A percentile compares a stretch with the other conserved stretches of the same genome.
Evolutionary conservation across 2,113 vertebrate genomes (phyloP).

Genomic region (Amblyopsis rosae): DNA sequence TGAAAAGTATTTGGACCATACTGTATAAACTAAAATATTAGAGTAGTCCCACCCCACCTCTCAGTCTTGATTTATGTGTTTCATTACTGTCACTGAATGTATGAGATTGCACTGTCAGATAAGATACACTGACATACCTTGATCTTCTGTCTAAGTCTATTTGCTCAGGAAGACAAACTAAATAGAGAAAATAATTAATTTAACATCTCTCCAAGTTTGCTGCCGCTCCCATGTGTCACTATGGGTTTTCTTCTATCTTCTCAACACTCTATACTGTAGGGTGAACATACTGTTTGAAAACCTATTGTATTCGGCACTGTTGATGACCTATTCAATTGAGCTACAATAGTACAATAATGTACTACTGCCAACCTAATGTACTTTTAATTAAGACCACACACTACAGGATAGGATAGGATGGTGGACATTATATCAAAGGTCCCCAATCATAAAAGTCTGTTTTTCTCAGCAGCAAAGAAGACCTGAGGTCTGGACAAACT

Average conservation of each 20-base stretch:
- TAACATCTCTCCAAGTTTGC: neutral
- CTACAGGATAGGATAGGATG: too few species aligned
- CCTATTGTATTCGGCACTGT: conserved; percentile 1
- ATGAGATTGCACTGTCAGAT: too few species aligned
- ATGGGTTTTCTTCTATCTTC: conserved; percentile 16
- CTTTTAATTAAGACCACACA: conserved; percentile 6
- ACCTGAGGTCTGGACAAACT: too few species aligned
- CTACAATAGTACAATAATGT: too few species aligned
- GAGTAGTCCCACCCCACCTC: too few species aligned
- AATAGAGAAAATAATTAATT: conserved; percentile 35
- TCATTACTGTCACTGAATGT: too few species aligned
- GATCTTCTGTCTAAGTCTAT: neutral
- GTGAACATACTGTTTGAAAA: conserved; percentile 18
- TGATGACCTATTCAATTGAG: conserved; percentile 11
- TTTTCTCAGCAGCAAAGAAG: too few species aligned
- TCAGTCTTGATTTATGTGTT: too few species aligned
- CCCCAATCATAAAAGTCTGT: too few species aligned
- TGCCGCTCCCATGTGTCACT: conserved; percentile 24
- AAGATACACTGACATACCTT: neutral
- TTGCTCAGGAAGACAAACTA: conserved; percentile 6
- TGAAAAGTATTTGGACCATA: too few species aligned
- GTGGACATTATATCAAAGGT: too few species aligned
- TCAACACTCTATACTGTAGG: conserved; percentile 13
- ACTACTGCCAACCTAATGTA: neutral
- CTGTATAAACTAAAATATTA: too few species aligned